Percentiles rank a stretch among this genome's conserved stretches.
Conservation (phyloP, 2,888 invertebrate species). For the Crioceris asparagi region DNA sequence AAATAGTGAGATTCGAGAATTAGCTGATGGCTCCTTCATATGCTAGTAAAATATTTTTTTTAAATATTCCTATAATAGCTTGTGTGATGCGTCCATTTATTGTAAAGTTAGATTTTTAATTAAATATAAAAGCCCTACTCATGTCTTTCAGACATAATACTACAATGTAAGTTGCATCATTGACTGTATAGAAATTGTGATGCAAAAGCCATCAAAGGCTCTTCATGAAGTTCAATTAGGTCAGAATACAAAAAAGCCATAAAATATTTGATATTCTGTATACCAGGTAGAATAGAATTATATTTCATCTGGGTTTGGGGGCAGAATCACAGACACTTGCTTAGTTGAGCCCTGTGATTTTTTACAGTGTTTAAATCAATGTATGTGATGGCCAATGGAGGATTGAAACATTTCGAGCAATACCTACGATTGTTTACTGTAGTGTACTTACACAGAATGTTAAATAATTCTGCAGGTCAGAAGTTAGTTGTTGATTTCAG, state of each 20-base stretch:
- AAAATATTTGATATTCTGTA: slow-evolving; percentile 9
- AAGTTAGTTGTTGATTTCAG: no score
- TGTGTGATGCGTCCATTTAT: not conserved
- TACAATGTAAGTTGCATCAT: slow-evolving; percentile 11
- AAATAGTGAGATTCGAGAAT: no score
- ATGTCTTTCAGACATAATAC: slow-evolving; percentile 10
- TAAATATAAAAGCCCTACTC: slow-evolving; percentile 4
- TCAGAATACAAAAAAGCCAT: slow-evolving; percentile 13
- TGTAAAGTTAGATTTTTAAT: not conserved
- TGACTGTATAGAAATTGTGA: slow-evolving; percentile 14
- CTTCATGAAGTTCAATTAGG: slow-evolving; percentile 11
- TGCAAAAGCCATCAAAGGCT: slow-evolving; percentile 12
- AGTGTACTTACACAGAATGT: no score
- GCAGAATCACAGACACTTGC: not conserved
- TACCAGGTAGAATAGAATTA: no score
- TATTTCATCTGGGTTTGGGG: slow-evolving; percentile 7
- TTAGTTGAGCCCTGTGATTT: slow-evolving; percentile 3
- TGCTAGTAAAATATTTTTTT: slow-evolving; percentile 4
- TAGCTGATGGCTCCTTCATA: no score
- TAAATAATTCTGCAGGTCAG: no score
- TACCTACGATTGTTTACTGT: no score
- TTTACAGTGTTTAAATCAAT: slow-evolving; percentile 1
- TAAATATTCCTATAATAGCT: not conserved
- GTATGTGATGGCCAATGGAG: slow-evolving; percentile 4
- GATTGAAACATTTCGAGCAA: slow-evolving; percentile 4